Evolutionary conservation across 2,113 vertebrate species (phyloP), one percentile per base, ranked within the genome.

Genomic region (Taurulus bubalis): DNA sequence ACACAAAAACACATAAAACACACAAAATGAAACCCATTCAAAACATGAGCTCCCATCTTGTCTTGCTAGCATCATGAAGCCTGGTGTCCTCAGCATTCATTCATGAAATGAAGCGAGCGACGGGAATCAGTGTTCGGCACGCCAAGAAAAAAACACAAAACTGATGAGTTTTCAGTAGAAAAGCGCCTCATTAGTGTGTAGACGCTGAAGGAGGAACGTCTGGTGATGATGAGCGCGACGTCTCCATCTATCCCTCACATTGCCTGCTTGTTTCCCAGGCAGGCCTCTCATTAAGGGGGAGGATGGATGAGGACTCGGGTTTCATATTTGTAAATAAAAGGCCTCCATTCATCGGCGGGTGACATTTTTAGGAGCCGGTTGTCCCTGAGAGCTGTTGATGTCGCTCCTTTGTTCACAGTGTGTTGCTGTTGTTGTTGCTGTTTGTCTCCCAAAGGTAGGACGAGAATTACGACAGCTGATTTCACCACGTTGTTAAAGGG

Each of bases 211-310:
- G n/a, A 28, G 68, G 70, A n/a, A 73, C 45, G 55, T 18, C 53
- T 40, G 40, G 40, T 79, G 79, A 90, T 80, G 83, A 56, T 81
- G 60, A 82, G 71, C 55, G 28, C 75, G 82, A 86, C 84, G 67
- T 85, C 84, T 87, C 84, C 64, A 86, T 87, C 51, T 77, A 81
- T n/a, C n/a, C n/a, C n/a, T n/a, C n/a, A n/a, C n/a, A n/a, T n/a
- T n/a, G n/a, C n/a, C n/a, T n/a, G n/a, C n/a, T n/a, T n/a, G n/a
- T n/a, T n/a, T n/a, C n/a, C n/a, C n/a, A n/a, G n/a, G n/a, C n/a
- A n/a, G n/a, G n/a, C n/a, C n/a, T n/a, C n/a, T n/a, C n/a, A n/a
- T n/a, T n/a, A n/a, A n/a, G n/a, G n/a, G n/a, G n/a, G n/a, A 18
- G 45, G 60, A 65, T 51, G 28, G 38, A 76, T 71, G 75, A 20